Conservation (phyloP, 2,113 vertebrate genomes). For the Alaudala cheleensis region DNA sequence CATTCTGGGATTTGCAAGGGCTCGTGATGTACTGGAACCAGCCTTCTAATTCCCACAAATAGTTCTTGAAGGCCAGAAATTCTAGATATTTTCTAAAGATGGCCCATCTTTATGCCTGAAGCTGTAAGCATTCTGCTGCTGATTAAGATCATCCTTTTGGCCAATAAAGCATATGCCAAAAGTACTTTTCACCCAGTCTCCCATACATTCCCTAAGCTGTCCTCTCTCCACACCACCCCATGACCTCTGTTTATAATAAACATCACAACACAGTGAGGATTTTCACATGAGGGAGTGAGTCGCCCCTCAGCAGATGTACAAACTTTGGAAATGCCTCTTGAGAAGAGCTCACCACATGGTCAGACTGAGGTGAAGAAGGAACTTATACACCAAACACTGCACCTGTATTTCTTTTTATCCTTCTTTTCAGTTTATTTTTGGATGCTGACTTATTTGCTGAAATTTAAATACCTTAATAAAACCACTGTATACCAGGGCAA, state of each 20-base stretch:
- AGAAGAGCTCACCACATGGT: background rate
- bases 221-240: background rate
- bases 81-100: background rate
- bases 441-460: background rate
- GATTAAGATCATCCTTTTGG: background rate
- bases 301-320: background rate
- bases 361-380: background rate
- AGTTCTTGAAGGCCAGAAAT: background rate
- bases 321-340: background rate
- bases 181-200: background rate
- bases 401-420: background rate
- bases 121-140: background rate
- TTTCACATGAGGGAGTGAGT: background rate
- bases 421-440: background rate
- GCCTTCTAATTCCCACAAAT: background rate
- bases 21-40: background rate
- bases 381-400: accelerated
- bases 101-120: background rate
- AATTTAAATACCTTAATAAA: background rate
- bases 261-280: background rate
- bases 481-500: background rate
- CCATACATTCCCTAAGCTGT: background rate
- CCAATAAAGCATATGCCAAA: background rate
- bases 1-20: background rate
- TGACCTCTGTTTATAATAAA: background rate